Percentiles rank a stretch among this genome's conserved stretches.
Conservation (phyloP, 2,888 invertebrate species). For the Nemotelus pantherinus region DNA sequence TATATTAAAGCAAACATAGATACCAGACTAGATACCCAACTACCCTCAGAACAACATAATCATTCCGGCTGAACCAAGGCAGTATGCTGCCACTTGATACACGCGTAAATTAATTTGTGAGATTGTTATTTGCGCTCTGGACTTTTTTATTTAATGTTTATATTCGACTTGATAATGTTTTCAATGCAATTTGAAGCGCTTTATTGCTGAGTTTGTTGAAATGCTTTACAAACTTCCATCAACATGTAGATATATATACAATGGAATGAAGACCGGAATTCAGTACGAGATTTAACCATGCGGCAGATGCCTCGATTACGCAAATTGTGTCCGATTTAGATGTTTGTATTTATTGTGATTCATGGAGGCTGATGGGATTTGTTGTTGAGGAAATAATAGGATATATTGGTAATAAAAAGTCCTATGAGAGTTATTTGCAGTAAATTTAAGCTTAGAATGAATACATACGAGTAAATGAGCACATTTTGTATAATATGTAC, state of each 20-base stretch:
- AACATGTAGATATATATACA: background rate
- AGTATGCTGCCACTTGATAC: constrained; percentile 2
- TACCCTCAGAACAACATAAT: too few relatives aligned
- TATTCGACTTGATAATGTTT: constrained; percentile 35
- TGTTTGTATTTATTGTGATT: background rate
- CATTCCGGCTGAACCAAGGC: too few relatives aligned
- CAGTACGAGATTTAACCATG: background rate
- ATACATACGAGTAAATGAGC: too few relatives aligned
- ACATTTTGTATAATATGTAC: too few relatives aligned
- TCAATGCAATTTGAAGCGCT: constrained; percentile 35
- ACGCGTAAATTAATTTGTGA: constrained; percentile 25
- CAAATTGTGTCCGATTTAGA: constrained; percentile 1
- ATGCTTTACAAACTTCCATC: constrained; percentile 17
- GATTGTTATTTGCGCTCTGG: constrained; percentile 12
- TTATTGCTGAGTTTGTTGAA: constrained; percentile 31
- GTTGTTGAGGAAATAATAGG: too few relatives aligned
- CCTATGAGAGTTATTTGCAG: too few relatives aligned
- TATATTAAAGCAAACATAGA: too few relatives aligned
- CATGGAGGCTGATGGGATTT: background rate
- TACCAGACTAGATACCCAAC: too few relatives aligned
- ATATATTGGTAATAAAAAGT: too few relatives aligned
- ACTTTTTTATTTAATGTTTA: constrained; percentile 27
- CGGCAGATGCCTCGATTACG: constrained; percentile 22
- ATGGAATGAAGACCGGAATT: background rate
- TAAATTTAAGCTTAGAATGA: too few relatives aligned